Base-by-base conservation (phyloP, 2,797 vertebrate species). In the Cetoscarus ocellatus region DNA sequence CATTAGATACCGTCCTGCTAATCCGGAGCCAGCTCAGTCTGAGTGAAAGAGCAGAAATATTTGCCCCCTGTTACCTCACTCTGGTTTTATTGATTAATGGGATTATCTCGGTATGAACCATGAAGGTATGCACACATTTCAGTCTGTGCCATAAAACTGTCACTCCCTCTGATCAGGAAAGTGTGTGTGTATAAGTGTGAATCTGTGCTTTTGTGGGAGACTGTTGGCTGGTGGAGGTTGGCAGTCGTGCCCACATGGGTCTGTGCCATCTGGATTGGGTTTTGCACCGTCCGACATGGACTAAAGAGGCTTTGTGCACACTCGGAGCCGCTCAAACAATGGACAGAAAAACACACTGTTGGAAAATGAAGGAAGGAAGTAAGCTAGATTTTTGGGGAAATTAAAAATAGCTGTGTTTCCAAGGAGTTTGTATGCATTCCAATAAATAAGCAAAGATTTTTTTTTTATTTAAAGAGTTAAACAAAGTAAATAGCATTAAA, bases 191-290 rank as follows among this genome's bases (percentile, higher is more conserved):
- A 10, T n/a, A 1, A 52, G 27, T 68, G 40, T 61, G 47, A 61
- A 53, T 43, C 18, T 57, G 15, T 50, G 52, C 35, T 19, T 51
- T 52, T 40, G 49, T 51, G 49, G 11, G 6, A 8, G 27, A 34
- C n/a, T 45, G 13, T 17, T 72, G 73, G 77, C 60, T 68, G 68
- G 9, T 55, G 67, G 62, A 50, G 62, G 73, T 59, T 90, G 86
- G 82, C 82, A 79, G 68, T 61, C 18, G 38, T 84, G 87, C 87
- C 89, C 84, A 61, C 71, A 52, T 88, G 82, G 79, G 62, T 57
- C 64, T 8, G 60, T 83, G 85, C 84, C 86, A 88, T 87, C 79
- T 87, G 88, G 88, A 90, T 79, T 61, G 75, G 69, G 61, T 89
- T 87, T 77, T 67, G 61, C 58, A 65, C n/a, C 35, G 61, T 79